Base-by-base conservation (phyloP, 2,797 vertebrate genomes). In the Tapirus indicus region DNA sequence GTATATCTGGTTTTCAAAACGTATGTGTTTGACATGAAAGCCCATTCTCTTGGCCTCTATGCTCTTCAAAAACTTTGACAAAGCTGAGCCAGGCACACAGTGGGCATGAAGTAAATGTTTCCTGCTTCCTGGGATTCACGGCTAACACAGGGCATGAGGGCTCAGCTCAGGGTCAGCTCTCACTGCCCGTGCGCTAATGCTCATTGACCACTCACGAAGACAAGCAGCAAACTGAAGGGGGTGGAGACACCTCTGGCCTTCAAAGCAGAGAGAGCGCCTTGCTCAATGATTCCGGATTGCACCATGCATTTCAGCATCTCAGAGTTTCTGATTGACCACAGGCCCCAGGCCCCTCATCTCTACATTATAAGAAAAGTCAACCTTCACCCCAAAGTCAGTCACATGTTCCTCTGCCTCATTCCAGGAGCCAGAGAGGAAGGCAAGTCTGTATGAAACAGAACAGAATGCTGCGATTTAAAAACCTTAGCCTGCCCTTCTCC, bases 191-290 rank as follows among this genome's bases (percentile, higher is more conserved):
- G 97, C 87, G 92, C 97, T 97, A 96, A 98, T 82, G 97, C 97
- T 98, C 87, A 95, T 80, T 7, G 84, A 38, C 96, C 98, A 96
- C 94, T 98, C 97, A 90, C n/a, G 96, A 97, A 98, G 98, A 97
- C 92, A 97, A 93, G 72, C 78, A 85, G 54, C 13, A 11, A n/a
- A 96, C 27, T 80, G 97, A 97, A 98, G 96, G 94, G 52, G 86
- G 80, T n/a, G 64, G 84, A 96, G 94, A 95, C 68, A 9, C 90
- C 91, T 84, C 23, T 94, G 94, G 96, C 94, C 97, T 98, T 98
- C 97, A 87, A 87, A 92, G 93, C 91, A 69, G 64, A 96, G 94
- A 97, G 78, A 56, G 89, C 92, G 95, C 94, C 91, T 98, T 96
- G 97, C 97, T 97, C 97, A 80, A 56, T 68, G 18, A 60, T 72